Base-by-base conservation (phyloP, 2,888 invertebrate genomes). In the Lasioglossum morio region DNA sequence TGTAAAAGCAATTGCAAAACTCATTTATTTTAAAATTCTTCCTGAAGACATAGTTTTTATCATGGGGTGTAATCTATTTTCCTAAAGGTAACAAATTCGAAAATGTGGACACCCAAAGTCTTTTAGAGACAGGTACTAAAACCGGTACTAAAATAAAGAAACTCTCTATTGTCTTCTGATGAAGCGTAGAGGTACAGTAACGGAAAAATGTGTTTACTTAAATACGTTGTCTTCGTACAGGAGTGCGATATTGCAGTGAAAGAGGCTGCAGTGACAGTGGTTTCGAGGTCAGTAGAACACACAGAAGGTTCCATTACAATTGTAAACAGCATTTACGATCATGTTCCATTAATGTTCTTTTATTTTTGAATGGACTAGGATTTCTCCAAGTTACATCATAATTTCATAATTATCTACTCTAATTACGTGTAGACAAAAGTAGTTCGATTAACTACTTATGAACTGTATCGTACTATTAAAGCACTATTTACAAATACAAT, bases 271-370 rank as follows among this genome's bases (percentile, higher is more conserved):
- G 89, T 88, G 90, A 90, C 90, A 89, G 90, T 90, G 79, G 82
- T 88, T 90, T 90, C 84, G 84, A 72, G 90, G 90, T 90, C 46
- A 90, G 90, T 90, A 70, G 90, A 90, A 86, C 90, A 85, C 53
- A 48, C 82, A 66, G 84, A 81, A 81, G 82, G 85, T 84, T 85
- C 82, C 78, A 69, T 80, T 80, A 72, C 80, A 84, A 88, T 76
- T 73, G 88, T 85, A 86, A 90, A 87, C 83, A 85, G 77, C 66
- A 70, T 88, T 90, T 90, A 87, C 77, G 82, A 83, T n/a, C 66
- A 34, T 77, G 40, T 23, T 53, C 48, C 48, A 53, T 53, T 53
- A 53, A 23, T 53, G 48, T 53, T 23, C 19, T 23, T 53, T 53
- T 53, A 53, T 23, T 53, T 53, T 53, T 23, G 23, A 53, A 53